Evolutionary conservation across 2,797 vertebrate genomes (phyloP).

Genomic region (Crossoptilon crossoptilon): DNA sequence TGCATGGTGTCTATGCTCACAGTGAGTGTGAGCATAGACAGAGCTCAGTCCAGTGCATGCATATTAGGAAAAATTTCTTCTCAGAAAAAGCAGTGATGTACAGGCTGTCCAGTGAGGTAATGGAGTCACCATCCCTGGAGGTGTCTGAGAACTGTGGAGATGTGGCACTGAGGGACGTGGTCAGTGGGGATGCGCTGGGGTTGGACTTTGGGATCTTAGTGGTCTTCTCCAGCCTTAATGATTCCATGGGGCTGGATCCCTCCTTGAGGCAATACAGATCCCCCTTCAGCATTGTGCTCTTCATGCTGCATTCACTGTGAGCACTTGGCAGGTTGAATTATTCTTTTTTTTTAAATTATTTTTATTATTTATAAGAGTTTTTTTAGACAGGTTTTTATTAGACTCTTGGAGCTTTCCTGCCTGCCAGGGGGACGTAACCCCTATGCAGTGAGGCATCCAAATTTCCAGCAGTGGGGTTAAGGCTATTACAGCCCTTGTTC

Average conservation of each 20-base stretch:
- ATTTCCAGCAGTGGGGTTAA: not conserved
- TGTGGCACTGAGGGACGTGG: no score
- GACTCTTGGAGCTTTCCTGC: not conserved
- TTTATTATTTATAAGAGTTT: no score
- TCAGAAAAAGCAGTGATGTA: no score
- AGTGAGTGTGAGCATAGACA: not conserved
- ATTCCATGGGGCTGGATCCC: not conserved
- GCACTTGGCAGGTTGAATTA: not conserved
- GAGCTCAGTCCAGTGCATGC: accelerated
- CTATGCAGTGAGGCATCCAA: not conserved
- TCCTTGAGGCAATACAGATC: not conserved
- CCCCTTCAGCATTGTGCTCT: not conserved
- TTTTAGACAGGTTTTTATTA: not conserved
- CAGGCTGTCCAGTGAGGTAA: no score
- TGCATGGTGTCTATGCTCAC: not conserved
- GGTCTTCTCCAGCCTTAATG: no score
- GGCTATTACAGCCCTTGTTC: not conserved
- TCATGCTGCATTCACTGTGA: accelerated
- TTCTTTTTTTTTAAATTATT: no score
- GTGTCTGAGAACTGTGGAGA: no score
- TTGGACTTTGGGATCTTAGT: no score
- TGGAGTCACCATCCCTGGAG: no score
- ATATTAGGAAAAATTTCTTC: no score
- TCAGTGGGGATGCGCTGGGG: no score
- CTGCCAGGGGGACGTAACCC: not conserved